phyloP scores from a whole-genome alignment of 2,113 vertebrate species.

The Barbus barbus region DNA sequence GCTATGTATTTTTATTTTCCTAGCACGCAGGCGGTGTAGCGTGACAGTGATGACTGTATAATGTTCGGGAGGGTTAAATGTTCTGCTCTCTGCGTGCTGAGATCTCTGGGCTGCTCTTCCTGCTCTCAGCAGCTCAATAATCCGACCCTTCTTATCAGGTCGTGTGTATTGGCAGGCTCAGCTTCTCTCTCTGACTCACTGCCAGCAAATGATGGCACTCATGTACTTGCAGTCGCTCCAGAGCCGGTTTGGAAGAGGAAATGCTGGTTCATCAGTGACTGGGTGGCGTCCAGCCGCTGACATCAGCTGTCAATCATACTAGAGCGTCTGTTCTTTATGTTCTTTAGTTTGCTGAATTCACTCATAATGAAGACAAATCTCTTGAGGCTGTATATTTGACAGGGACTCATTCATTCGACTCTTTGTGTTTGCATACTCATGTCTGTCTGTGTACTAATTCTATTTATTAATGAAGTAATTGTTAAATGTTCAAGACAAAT shows the following conservation, averaged over 20 bases:
- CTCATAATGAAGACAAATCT: neutral
- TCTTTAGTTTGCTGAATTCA: neutral
- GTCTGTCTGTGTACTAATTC: neutral
- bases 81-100: neutral
- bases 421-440: no score
- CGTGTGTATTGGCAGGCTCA: slow-evolving; percentile 21
- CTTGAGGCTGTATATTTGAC: neutral
- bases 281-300: slow-evolving; percentile 68
- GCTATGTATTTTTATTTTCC: neutral
- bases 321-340: no score
- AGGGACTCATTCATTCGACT: no score
- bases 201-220: slow-evolving; percentile 14
- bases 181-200: slow-evolving; percentile 28
- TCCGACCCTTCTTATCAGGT: slow-evolving; percentile 11
- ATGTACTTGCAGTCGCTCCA: neutral
- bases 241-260: slow-evolving; percentile 68
- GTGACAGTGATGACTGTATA: neutral
- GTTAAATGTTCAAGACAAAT: neutral
- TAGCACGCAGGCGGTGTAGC: neutral
- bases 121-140: slow-evolving; percentile 19
- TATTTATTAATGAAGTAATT: neutral
- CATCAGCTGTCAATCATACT: slow-evolving; percentile 29
- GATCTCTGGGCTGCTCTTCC: neutral
- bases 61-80: slow-evolving; percentile 25
- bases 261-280: slow-evolving; percentile 73